Percentiles rank a stretch among this genome's conserved stretches.
Evolutionary conservation across 2,113 vertebrate species (phyloP).

Genomic region (Mobula birostris): DNA sequence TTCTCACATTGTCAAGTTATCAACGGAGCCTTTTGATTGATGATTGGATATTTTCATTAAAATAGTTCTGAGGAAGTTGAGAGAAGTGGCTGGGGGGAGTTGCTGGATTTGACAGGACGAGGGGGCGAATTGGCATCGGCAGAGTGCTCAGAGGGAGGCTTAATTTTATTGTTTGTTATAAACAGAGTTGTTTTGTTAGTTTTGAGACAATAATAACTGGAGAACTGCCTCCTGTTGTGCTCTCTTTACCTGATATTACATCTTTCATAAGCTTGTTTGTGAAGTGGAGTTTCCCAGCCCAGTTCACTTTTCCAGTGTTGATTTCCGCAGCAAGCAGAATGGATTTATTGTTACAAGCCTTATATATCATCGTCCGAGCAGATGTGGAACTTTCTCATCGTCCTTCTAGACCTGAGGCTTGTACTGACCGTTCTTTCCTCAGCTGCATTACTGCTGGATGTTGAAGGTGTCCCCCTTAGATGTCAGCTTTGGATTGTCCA

Average conservation of each 20-base stretch:
- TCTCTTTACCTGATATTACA: constrained; percentile 33
- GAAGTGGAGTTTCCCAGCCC: neutral
- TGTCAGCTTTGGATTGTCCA: neutral
- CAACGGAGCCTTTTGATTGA: neutral
- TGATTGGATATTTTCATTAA: neutral
- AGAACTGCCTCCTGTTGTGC: constrained; percentile 16
- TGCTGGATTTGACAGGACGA: neutral
- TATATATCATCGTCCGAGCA: no score
- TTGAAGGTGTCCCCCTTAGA: neutral
- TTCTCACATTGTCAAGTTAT: neutral
- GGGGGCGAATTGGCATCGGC: neutral
- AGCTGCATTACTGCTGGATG: neutral
- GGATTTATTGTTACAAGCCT: no score
- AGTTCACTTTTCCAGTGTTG: neutral
- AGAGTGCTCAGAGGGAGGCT: constrained; percentile 19
- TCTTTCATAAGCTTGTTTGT: constrained; percentile 29
- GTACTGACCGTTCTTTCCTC: neutral
- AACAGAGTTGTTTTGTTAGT: constrained; percentile 2
- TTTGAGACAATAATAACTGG: constrained; percentile 10
- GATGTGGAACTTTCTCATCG: neutral
- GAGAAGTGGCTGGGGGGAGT: neutral
- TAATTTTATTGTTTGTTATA: neutral
- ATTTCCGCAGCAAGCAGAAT: neutral
- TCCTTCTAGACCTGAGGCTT: neutral
- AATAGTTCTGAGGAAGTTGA: neutral